Base-by-base conservation (phyloP, 1,140 invertebrate genomes). In the Lineus longissimus region DNA sequence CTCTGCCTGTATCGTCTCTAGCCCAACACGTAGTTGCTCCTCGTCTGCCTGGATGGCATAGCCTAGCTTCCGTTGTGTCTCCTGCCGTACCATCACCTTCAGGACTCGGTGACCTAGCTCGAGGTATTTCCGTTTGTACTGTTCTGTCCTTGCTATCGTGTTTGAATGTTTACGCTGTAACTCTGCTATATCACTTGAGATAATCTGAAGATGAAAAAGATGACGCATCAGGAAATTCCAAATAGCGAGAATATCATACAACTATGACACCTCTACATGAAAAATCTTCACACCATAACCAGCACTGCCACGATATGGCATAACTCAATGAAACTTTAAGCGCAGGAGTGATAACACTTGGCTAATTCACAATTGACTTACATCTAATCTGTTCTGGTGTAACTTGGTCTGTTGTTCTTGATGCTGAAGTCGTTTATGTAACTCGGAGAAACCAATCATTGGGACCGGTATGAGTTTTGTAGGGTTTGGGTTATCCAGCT, bases 401-500 rank as follows among this genome's bases (percentile, higher is more conserved):
- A 77, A 62, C 55, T 69, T 69, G 6, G 74, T 77, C 62, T 81
- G 76, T 58, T 78, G 73, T 41, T 80, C 76, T 62, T 81, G 78
- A 23, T 72, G 72, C 62, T 76, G 75, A n/a, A 93, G 85, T 33
- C 94, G 85, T 78, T 88, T 87, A 73, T 94, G 91, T 0, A 95
- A 85, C 79, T 92, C 87, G 51, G 85, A 84, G 72, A 97, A 96
- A 0, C 95, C 95, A 66, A 97, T 88, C 79, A 97, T 91, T 1
- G 94, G 92, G 2, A 95, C 90, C 0, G 94, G 94, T 72, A 97
- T 90, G 60, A 94, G 91, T 69, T 89, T 88, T 31, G 88, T 87
- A 9, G 92, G 87, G 82, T 97, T 90, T 0, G 94, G 95, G 83
- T 97, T 98, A 73, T 97, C 93, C 27, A 90, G 77, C 75, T 94